Conservation (phyloP, 1,140 invertebrate genomes). For the Cyphomyrmex costatus region DNA sequence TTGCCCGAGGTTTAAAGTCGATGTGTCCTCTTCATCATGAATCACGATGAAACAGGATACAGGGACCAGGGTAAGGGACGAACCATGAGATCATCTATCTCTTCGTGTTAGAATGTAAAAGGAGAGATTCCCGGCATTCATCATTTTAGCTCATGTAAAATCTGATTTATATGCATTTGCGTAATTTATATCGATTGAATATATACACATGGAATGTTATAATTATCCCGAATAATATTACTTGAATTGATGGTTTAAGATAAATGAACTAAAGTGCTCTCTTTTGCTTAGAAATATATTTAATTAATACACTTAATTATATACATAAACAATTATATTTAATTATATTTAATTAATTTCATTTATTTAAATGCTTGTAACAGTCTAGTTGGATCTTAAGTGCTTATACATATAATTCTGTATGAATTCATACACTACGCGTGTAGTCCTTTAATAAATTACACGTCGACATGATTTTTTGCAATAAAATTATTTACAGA, state of each 20-base stretch:
- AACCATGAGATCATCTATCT: background rate
- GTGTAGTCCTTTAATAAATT: too few species aligned
- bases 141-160: background rate
- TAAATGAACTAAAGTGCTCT: background rate
- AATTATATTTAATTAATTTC: too few species aligned
- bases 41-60: constrained; percentile 53
- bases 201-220: background rate
- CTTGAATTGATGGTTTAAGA: background rate
- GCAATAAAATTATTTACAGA: too few species aligned
- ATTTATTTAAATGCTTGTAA: too few species aligned
- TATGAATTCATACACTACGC: too few species aligned
- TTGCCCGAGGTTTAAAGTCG: constrained; percentile 83
- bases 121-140: background rate
- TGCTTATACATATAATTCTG: too few species aligned
- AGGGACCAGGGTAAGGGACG: background rate
- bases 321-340: background rate
- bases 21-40: constrained; percentile 82
- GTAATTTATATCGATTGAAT: background rate
- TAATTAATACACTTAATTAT: background rate
- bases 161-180: background rate
- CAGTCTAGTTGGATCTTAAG: too few species aligned
- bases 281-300: background rate
- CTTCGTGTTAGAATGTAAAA: constrained; percentile 29
- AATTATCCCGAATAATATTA: background rate
- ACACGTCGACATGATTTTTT: too few species aligned